phyloP scores from a whole-genome alignment of 2,797 vertebrate species.

The Lepilemur septentrionalis region DNA sequence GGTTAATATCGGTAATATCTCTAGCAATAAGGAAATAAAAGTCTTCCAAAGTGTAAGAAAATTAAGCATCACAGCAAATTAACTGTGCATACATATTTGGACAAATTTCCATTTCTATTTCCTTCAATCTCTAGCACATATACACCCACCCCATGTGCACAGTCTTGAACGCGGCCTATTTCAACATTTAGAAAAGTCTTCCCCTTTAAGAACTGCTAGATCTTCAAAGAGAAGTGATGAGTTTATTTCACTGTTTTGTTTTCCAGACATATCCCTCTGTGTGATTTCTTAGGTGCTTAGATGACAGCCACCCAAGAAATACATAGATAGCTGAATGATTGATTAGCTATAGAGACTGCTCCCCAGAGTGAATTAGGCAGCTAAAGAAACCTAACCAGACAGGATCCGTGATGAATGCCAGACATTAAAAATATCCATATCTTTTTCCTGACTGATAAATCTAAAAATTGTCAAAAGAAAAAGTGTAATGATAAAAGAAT shows the following conservation, averaged over 20 bases:
- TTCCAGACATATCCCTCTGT: background rate
- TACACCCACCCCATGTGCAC: accelerated
- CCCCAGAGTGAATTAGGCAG: background rate
- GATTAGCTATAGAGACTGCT: background rate
- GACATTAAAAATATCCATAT: conserved; percentile 3
- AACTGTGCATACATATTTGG: background rate
- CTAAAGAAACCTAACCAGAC: background rate
- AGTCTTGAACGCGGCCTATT: background rate
- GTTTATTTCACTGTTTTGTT: background rate
- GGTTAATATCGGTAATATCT: background rate
- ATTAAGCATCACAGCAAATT: background rate
- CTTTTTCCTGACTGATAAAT: background rate
- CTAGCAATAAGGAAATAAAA: background rate
- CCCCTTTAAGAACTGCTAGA: background rate
- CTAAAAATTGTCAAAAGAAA: background rate
- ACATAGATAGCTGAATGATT: background rate
- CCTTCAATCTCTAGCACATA: background rate
- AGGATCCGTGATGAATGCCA: conserved; percentile 4
- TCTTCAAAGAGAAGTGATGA: background rate
- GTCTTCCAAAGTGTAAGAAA: background rate
- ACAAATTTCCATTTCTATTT: background rate
- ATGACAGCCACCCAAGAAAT: conserved; percentile 49
- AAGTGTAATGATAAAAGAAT: background rate
- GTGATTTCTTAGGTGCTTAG: background rate
- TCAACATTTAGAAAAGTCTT: background rate